These are phyloP conservation scores for Noctua comes DNA, from an alignment of 2,888 invertebrate genomes.

Conservation along the genomic window DNA sequence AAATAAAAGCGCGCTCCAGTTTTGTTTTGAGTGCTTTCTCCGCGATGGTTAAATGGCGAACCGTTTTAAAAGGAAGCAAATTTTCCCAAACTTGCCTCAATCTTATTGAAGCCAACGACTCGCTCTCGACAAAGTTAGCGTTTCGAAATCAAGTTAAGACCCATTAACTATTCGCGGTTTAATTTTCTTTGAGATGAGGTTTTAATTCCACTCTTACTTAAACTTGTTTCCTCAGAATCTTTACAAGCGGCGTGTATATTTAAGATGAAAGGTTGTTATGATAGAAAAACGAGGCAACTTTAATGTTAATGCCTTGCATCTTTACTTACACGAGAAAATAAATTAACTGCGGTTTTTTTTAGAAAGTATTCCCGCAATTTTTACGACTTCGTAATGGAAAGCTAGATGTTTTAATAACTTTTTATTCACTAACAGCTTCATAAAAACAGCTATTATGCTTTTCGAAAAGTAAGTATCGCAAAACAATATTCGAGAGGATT, in stretches of 20 bases:
- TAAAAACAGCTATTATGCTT: background rate
- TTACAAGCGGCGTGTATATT: conserved; percentile 73
- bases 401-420: background rate
- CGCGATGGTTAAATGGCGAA: conserved; percentile 75
- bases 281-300: conserved; percentile 62
- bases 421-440: background rate
- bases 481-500: background rate
- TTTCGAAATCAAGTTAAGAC: conserved; percentile 87
- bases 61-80: conserved; percentile 81
- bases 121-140: conserved; percentile 84
- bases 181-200: conserved; percentile 85
- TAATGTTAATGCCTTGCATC: conserved; percentile 34
- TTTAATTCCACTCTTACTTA: conserved; percentile 81
- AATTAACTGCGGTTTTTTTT: background rate
- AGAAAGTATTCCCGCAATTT: background rate
- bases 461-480: background rate
- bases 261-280: conserved; percentile 73
- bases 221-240: conserved; percentile 73
- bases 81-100: conserved; percentile 83
- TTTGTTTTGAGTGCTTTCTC: conserved; percentile 72
- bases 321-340: conserved; percentile 14
- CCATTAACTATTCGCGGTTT: conserved; percentile 87
- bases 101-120: conserved; percentile 85
- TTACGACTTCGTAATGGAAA: background rate
- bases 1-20: conserved; percentile 67